phyloP scores from a whole-genome alignment of 2,888 invertebrate genomes.

The Megaustenia siamemsis region DNA sequence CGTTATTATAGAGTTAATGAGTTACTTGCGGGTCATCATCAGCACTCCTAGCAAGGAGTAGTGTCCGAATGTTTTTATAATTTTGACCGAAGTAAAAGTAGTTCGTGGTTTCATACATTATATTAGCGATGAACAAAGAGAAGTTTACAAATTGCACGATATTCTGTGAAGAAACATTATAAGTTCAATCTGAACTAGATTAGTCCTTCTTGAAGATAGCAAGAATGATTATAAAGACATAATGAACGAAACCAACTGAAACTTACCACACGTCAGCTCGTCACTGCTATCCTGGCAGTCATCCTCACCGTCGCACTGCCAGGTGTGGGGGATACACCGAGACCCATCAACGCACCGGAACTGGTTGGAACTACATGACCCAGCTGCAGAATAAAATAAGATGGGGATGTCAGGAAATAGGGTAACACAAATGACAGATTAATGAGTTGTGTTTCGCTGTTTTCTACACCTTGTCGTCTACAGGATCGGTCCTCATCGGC shows the following conservation, averaged over 20 bases:
- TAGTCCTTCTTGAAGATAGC: too few species aligned
- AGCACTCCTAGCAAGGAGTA: too few species aligned
- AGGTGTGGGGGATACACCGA: constrained; percentile 51
- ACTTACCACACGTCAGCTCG: constrained; percentile 54
- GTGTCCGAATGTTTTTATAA: too few species aligned
- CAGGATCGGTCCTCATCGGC: not conserved
- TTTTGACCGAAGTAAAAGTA: too few species aligned
- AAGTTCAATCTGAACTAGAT: too few species aligned
- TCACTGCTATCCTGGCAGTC: constrained; percentile 54
- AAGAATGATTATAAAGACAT: not conserved
- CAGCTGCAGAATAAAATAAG: constrained; percentile 29
- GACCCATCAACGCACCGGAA: constrained; percentile 55
- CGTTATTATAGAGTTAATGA: too few species aligned
- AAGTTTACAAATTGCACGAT: too few species aligned
- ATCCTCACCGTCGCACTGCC: constrained; percentile 56
- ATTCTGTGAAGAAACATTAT: too few species aligned
- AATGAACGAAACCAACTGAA: not conserved
- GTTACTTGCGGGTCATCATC: too few species aligned
- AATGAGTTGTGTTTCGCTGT: not conserved
- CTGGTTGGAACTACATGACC: constrained; percentile 49
- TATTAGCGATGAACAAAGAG: too few species aligned
- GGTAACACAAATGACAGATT: not conserved
- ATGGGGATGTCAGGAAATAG: not conserved
- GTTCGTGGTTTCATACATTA: too few species aligned
- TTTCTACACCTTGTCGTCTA: not conserved